A percentile compares a stretch with the other conserved stretches of the same genome.
These are phyloP conservation scores for Glaucidium brasilianum DNA, from an alignment of 2,113 vertebrate genomes.

Conservation along the genomic window DNA sequence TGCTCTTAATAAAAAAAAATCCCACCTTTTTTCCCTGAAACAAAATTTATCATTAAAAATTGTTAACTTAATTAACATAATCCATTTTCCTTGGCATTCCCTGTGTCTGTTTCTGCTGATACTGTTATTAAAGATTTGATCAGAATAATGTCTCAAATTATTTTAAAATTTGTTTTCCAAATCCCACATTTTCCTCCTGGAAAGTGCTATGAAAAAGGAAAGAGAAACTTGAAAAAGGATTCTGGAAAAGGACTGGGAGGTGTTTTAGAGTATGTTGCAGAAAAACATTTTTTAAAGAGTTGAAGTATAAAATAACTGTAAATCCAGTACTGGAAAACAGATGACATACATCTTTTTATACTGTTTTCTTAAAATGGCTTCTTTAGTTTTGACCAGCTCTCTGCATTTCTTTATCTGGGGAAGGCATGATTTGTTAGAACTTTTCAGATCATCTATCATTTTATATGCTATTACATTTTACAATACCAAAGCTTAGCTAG, in stretches of 20 bases:
- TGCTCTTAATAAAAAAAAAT: neutral
- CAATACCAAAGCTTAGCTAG: neutral
- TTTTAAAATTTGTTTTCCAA: constrained; percentile 21
- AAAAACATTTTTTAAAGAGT: neutral
- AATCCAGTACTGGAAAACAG: neutral
- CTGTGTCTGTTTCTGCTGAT: constrained; percentile 3
- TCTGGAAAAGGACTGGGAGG: neutral
- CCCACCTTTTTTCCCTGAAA: neutral
- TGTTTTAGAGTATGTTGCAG: neutral
- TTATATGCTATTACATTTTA: neutral
- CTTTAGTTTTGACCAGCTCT: neutral
- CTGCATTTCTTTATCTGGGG: neutral
- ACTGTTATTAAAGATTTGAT: constrained; percentile 26
- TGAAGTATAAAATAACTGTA: neutral
- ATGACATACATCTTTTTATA: neutral
- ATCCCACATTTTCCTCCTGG: neutral
- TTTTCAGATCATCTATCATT: neutral
- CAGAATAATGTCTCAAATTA: neutral
- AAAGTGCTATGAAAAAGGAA: neutral
- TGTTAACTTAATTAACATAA: constrained; percentile 26
- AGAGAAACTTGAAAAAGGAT: neutral
- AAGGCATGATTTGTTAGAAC: neutral
- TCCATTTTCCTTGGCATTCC: constrained; percentile 13
- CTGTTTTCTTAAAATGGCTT: constrained; percentile 1
- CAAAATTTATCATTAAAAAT: constrained; percentile 1